Base-by-base conservation (phyloP, 2,797 vertebrate species). In the Emys orbicularis region DNA sequence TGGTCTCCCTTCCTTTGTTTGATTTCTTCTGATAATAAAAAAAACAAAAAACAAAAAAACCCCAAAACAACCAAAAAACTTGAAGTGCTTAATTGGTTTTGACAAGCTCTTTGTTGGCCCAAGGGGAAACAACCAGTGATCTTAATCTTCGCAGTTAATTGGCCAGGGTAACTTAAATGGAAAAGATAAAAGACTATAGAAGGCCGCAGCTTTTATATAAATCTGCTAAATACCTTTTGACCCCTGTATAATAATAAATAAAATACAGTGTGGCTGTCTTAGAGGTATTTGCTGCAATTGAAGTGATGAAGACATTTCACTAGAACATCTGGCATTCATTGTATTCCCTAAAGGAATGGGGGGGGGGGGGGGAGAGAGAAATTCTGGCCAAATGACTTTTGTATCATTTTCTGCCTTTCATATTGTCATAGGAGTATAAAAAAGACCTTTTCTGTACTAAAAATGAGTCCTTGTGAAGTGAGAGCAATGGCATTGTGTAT, bases 311-410 rank as follows among this genome's bases (percentile, higher is more conserved):
- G 95, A 98, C 61, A 21, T 97, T 96, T 94, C 93, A 95, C 83
- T 92, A 96, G 97, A 98, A 97, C 98, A 98, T 98, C 97, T 98
- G 98, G 98, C 41, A 84, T 97, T 98, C 96, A 96, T 98, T 98
- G 97, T 88, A 91, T 96, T 97, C 94, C 96, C 94, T 97, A 88
- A 96, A 96, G 95, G 94, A 95, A 31, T 13, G 34, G 93, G 23
- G 3, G 89, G 83, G 90, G 86, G 80, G 88, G 94, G 96, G 96
- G 95, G 81, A 5, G 3, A 5, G 3, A 93, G 82, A 93, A 88
- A 94, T 88, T 97, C 94, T 97, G 96, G 97, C 96, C 97, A 97
- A 94, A 98, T 72, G 68, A 41, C 68, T 72, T 37, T 11, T 72
- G 97, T 97, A 98, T 97, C 97, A 98, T 98, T 98, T 96, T 61